Base-by-base conservation (phyloP, 2,888 invertebrate species). In the Dicyrtomina minuta region DNA sequence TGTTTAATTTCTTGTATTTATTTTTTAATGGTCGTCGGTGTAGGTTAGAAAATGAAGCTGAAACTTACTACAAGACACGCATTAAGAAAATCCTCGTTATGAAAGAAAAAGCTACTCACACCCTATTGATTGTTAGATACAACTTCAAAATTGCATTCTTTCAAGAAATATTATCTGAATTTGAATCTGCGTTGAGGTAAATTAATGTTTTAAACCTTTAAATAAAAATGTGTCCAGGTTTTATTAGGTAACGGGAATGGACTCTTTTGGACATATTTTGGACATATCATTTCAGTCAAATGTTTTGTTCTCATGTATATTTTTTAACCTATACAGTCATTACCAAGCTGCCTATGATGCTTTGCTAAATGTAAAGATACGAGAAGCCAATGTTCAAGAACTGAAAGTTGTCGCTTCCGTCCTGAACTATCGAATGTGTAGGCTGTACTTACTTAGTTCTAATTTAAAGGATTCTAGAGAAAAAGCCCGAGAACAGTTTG, bases 111-210 rank as follows among this genome's bases (percentile, higher is more conserved):
- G 91, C 90, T 13, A 90, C 90, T 22, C 96, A 97, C 83, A 93
- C 92, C 81, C 90, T 92, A 79, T 85, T 99, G 65, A 92, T 92
- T 84, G 94, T 98, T 27, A 85, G 99, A 41, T 97, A 98, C 84
- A 93, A 96, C 80, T 97, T 96, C 81, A 99, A 99, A 84, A 88
- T 97, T 82, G 99, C 92, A 0, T 97, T 96, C 83, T 88, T 96
- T 65, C 92, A 92, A 80, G 99, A 99, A 83, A 83, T 99, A 73
- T 90, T 92, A 79, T 94, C 96, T 81, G 98, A 97, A 81, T 85
- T 88, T 76, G 89, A 88, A 80, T 89, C 90, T 0, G 93, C 96
- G 15, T 88, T 75, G 44, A 73, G 67, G 77, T 77, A 62, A 33
- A n/a, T 53, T 20, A 20, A 24, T 56, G 20, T 43, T 41, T 33